Conservation (phyloP, 1,140 invertebrate genomes). For the Zaprionus davidi region DNA sequence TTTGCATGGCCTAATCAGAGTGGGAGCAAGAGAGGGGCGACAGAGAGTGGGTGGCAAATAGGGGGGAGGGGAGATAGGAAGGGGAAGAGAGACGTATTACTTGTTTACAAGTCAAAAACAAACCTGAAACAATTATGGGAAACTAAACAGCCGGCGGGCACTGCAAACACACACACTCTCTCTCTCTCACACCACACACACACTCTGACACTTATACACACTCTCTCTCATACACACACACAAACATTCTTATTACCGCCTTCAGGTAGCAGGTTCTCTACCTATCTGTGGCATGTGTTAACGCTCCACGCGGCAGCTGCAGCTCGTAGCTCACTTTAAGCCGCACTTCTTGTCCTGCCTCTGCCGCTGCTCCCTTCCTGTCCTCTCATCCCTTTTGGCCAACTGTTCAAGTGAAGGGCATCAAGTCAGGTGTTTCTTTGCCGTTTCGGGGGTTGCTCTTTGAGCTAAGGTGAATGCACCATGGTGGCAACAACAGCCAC, state of each 20-base stretch:
- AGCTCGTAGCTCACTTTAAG: conserved; percentile 22
- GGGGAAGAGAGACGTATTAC: conserved; percentile 12
- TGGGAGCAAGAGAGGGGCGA: not conserved
- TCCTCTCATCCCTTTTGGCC: conserved; percentile 13
- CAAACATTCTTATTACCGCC: conserved; percentile 17
- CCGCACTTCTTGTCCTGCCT: not conserved
- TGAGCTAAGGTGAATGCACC: conserved; percentile 70
- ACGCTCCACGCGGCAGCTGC: conserved; percentile 32
- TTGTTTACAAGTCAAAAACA: conserved; percentile 75
- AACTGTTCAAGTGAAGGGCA: conserved; percentile 40
- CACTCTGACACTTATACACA: not conserved
- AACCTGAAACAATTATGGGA: conserved; percentile 56
- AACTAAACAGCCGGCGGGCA: conserved; percentile 36
- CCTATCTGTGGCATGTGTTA: conserved; percentile 47
- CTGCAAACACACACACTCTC: not conserved
- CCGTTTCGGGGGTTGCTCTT: conserved; percentile 51
- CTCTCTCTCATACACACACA: not conserved
- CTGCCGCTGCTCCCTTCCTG: not conserved
- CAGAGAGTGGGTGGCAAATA: not conserved
- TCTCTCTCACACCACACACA: too few relatives aligned
- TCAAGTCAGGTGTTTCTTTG: conserved; percentile 65
- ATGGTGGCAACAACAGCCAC: conserved; percentile 3
- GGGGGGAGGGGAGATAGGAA: not conserved
- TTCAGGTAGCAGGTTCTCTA: conserved; percentile 27
- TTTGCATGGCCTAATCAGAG: conserved; percentile 61